Percentiles rank a stretch among this genome's conserved stretches.
phyloP scores from a whole-genome alignment of 2,797 vertebrate species.

The Cyprinodon diabolis region DNA sequence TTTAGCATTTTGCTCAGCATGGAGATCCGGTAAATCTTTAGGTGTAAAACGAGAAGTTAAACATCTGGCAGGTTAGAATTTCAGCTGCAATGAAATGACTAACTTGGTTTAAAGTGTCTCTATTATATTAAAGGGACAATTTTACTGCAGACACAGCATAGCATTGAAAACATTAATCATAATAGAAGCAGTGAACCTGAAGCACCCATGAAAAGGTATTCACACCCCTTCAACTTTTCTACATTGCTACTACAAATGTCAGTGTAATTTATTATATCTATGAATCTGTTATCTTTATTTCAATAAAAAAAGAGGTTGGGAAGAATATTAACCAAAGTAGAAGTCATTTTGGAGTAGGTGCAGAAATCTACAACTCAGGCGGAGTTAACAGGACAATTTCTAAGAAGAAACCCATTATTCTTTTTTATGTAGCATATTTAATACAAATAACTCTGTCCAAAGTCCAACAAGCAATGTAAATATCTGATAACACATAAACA shows the following conservation, averaged over 20 bases:
- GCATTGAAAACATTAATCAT: not conserved
- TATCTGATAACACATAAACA: no score
- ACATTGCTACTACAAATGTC: not conserved
- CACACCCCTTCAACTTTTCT: not conserved
- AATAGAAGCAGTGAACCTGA: constrained; percentile 16
- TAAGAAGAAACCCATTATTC: not conserved
- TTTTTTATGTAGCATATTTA: no score
- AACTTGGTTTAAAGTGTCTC: no score
- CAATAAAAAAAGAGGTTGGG: not conserved
- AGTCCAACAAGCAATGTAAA: no score
- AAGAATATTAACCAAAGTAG: not conserved
- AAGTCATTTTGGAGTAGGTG: not conserved
- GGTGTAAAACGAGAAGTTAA: constrained; percentile 19
- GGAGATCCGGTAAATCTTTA: constrained; percentile 38
- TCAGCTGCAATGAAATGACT: constrained; percentile 39
- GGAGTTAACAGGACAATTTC: not conserved
- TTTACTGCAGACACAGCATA: constrained; percentile 12
- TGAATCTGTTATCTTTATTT: no score
- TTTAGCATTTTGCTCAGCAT: constrained; percentile 1
- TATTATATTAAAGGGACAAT: constrained; percentile 12
- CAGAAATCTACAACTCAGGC: not conserved
- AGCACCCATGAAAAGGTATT: not conserved
- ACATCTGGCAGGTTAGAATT: constrained; percentile 35
- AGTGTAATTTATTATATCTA: not conserved
- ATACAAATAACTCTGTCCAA: no score